These are phyloP conservation scores for Diachrysia chrysitis DNA, from an alignment of 2,888 invertebrate species.

Conservation along the genomic window DNA sequence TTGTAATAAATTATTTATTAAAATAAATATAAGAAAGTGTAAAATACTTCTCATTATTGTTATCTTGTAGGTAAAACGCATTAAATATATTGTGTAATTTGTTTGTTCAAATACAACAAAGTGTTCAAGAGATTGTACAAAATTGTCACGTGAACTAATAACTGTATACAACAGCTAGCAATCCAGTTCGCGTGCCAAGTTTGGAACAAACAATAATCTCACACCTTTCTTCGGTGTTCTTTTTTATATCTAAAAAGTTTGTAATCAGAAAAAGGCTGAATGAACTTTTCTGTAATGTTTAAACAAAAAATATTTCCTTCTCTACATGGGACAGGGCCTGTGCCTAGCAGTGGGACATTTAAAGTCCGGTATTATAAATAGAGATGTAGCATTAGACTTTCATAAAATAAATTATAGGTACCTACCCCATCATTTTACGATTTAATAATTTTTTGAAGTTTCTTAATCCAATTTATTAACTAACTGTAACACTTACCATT, in stretches of 20 bases:
- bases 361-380: too few relatives aligned
- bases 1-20: too few relatives aligned
- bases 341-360: too few relatives aligned
- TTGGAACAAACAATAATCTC: not conserved
- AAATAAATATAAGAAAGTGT: too few relatives aligned
- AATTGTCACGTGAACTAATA: constrained; percentile 3
- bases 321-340: too few relatives aligned
- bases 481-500: not conserved
- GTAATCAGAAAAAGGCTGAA: not conserved
- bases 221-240: not conserved
- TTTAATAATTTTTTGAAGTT: not conserved
- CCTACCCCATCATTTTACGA: too few relatives aligned
- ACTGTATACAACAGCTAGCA: not conserved
- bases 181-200: not conserved
- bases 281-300: too few relatives aligned
- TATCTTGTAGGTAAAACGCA: not conserved
- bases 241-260: not conserved
- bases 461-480: not conserved
- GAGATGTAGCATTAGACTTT: too few relatives aligned
- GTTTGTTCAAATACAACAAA: not conserved
- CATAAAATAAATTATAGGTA: too few relatives aligned
- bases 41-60: not conserved
- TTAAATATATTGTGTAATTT: not conserved
- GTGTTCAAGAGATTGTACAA: not conserved
- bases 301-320: too few relatives aligned